phyloP scores from a whole-genome alignment of 2,113 vertebrate genomes.

The Danionella cerebrum region DNA sequence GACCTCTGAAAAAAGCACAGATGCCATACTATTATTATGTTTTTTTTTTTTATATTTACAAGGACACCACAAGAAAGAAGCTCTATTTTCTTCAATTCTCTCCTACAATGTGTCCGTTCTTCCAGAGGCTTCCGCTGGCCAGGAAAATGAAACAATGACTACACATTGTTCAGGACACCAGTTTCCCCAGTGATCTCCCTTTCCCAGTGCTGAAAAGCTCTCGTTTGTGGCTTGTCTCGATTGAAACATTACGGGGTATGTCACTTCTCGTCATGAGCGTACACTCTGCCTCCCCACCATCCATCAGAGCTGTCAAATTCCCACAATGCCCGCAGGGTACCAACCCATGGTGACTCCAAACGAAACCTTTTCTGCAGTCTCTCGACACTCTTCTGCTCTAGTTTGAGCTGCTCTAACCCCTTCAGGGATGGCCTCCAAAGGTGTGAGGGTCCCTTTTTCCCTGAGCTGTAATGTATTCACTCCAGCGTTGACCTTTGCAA shows the following conservation, averaged over 20 bases:
- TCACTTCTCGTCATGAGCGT: constrained; percentile 20
- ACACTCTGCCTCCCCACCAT: constrained; percentile 19
- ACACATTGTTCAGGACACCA: constrained; percentile 10
- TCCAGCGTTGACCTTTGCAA: constrained; percentile 24
- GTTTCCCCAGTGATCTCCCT: background rate
- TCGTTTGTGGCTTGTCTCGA: constrained; percentile 16
- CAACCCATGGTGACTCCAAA: constrained; percentile 21
- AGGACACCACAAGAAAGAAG: constrained; percentile 4
- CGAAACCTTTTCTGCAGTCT: background rate
- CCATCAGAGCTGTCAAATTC: constrained; percentile 22
- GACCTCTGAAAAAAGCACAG: constrained; percentile 15
- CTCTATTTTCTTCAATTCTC: background rate
- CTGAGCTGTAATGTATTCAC: constrained; percentile 30
- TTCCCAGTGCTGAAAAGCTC: constrained; percentile 17
- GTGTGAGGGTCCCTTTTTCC: background rate
- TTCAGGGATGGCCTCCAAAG: background rate
- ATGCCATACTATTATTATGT: background rate
- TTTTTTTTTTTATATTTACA: constrained; percentile 17
- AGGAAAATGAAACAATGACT: constrained; percentile 19
- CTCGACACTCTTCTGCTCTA: background rate
- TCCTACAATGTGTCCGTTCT: background rate
- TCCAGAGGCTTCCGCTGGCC: background rate
- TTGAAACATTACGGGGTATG: constrained; percentile 24
- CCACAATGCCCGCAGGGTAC: constrained; percentile 20
- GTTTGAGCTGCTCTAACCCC: background rate